Evolutionary conservation across 2,113 vertebrate species (phyloP).

Genomic region (Amazona vittata): DNA sequence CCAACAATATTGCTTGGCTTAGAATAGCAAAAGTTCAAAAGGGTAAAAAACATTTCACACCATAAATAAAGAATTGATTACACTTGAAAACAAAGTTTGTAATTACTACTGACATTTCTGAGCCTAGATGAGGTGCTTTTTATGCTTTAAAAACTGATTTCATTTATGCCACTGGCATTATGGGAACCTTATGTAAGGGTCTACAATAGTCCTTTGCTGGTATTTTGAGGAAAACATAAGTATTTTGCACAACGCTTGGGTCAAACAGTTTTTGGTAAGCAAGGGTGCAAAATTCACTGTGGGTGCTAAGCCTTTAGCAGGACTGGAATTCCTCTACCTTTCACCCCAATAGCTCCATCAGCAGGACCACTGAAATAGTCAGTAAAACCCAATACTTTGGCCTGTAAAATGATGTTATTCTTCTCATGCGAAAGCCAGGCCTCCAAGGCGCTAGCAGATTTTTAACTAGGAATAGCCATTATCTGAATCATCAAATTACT

Average conservation of each 20-base stretch:
- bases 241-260: not conserved
- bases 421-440: not conserved
- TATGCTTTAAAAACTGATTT: slow-evolving; percentile 54
- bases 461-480: not conserved
- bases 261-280: not conserved
- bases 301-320: not conserved
- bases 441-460: not conserved
- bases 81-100: slow-evolving; percentile 62
- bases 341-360: not conserved
- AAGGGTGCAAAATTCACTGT: not conserved
- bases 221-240: not conserved
- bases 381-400: not conserved
- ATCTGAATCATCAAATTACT: not conserved
- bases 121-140: slow-evolving; percentile 55
- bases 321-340: not conserved
- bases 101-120: slow-evolving; percentile 65
- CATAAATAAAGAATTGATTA: slow-evolving; percentile 67
- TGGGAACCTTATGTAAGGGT: slow-evolving; percentile 57
- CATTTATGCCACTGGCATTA: slow-evolving; percentile 51
- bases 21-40: slow-evolving; percentile 63
- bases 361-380: not conserved
- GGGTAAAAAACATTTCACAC: slow-evolving; percentile 62
- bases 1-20: slow-evolving; percentile 52
- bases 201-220: not conserved
- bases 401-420: not conserved